Evolutionary conservation across 2,797 vertebrate genomes (phyloP).

Genomic region (Takifugu ocellatus): DNA sequence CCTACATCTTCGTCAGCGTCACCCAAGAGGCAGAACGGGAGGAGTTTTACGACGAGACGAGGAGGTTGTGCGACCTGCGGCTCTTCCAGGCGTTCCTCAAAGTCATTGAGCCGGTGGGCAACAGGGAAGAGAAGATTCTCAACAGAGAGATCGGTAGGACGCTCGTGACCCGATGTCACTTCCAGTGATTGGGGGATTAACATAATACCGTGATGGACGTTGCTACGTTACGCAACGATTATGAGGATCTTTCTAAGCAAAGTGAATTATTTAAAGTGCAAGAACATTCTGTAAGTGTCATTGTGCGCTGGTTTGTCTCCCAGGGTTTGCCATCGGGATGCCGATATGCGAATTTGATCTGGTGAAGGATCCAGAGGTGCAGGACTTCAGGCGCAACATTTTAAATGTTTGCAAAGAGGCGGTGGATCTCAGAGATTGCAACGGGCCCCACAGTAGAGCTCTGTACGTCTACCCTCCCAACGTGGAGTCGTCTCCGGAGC

Average conservation of each 20-base stretch:
- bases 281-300: neutral
- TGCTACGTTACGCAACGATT: neutral
- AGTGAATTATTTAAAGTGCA: neutral
- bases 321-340: conserved; percentile 99
- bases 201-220: conserved; percentile 8
- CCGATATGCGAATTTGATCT: conserved; percentile 98
- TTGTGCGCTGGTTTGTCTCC: conserved; percentile 3
- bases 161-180: neutral
- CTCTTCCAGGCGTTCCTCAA: conserved; percentile 97
- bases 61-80: conserved; percentile 93
- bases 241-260: neutral
- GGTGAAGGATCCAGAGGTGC: conserved; percentile 97
- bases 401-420: conserved; percentile 98
- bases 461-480: conserved; percentile 97
- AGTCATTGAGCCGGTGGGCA: conserved; percentile 97
- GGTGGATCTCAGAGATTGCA: conserved; percentile 92
- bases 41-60: conserved; percentile 98
- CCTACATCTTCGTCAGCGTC: conserved; percentile 99
- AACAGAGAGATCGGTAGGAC: conserved; percentile 94
- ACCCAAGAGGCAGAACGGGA: conserved; percentile 96
- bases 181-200: conserved; percentile 2
- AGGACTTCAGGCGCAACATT: conserved; percentile 97
- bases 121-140: conserved; percentile 98
- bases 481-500: conserved; percentile 90
- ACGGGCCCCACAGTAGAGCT: conserved; percentile 90